phyloP scores from a whole-genome alignment of 2,113 vertebrate genomes.

The Chrysemys picta region DNA sequence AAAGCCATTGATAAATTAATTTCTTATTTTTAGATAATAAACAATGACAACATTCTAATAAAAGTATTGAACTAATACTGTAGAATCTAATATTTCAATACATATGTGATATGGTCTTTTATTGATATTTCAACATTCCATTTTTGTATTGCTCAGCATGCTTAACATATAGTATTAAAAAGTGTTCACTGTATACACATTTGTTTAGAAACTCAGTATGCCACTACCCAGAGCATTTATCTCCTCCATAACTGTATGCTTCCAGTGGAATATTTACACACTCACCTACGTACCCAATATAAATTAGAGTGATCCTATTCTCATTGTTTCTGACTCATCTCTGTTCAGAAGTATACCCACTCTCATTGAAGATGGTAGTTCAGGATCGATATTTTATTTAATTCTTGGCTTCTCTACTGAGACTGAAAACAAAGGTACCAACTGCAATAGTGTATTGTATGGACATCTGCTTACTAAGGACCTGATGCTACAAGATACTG shows the following conservation, averaged over 20 bases:
- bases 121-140: neutral
- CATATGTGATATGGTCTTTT: neutral
- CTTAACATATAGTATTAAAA: neutral
- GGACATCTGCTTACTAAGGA: neutral
- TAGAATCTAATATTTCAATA: neutral
- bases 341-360: neutral
- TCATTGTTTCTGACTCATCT: neutral
- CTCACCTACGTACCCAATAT: neutral
- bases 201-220: neutral
- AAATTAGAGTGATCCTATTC: neutral
- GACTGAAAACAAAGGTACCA: neutral
- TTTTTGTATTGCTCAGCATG: neutral
- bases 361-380: neutral
- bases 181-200: neutral
- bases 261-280: neutral
- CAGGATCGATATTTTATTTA: neutral
- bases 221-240: neutral
- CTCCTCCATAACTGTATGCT: neutral
- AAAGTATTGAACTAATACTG: neutral
- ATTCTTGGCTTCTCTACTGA: neutral
- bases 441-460: neutral
- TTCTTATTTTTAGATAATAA: neutral
- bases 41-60: too few relatives aligned
- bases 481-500: neutral
- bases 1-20: neutral